These are phyloP conservation scores for Anolis sagrei DNA, from an alignment of 2,113 vertebrate species.

Conservation along the genomic window DNA sequence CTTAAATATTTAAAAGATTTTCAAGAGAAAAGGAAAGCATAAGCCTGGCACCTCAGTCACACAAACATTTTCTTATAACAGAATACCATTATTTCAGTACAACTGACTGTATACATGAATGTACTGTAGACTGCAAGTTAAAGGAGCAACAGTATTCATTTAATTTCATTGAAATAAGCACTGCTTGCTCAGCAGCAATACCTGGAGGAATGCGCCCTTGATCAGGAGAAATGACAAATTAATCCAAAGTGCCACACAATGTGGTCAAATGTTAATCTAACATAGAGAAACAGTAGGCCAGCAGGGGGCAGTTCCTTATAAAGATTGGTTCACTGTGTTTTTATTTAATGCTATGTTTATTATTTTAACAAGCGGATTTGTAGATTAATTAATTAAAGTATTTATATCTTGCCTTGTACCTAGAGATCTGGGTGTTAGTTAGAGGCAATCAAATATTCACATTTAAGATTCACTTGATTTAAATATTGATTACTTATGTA, in stretches of 20 bases:
- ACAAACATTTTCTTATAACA: neutral
- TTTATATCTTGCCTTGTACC: no score
- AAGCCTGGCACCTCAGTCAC: neutral
- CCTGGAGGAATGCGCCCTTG: neutral
- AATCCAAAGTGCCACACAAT: neutral
- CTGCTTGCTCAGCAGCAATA: neutral
- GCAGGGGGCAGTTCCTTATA: slow-evolving; percentile 46
- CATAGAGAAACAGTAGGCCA: slow-evolving; percentile 21
- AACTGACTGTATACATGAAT: neutral
- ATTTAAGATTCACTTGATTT: neutral
- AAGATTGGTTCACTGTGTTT: neutral
- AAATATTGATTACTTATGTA: fast-evolving
- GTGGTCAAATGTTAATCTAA: neutral
- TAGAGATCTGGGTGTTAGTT: no score
- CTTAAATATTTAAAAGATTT: neutral
- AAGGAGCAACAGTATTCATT: neutral
- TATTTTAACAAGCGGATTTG: neutral
- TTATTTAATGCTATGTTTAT: neutral
- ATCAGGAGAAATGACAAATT: neutral
- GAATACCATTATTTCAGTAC: neutral
- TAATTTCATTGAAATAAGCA: neutral
- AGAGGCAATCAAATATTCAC: neutral
- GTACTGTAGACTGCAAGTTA: neutral
- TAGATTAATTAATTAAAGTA: no score
- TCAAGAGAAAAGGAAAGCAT: neutral